Evolutionary conservation across 2,797 vertebrate species (phyloP), one percentile per base, ranked within the genome.

Genomic region (Okamejei kenojei): DNA sequence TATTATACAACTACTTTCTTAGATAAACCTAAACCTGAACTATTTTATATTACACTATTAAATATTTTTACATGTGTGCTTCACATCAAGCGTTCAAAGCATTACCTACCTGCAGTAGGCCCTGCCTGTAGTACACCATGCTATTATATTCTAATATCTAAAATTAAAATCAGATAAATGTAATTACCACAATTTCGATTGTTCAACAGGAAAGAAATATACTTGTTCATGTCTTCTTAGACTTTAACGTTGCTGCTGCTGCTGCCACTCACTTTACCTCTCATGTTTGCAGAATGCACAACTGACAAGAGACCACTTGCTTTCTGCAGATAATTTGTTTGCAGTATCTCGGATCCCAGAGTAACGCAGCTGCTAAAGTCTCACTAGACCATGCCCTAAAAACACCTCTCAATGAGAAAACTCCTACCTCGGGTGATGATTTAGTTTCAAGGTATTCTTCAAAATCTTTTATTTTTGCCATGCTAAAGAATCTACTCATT

Each of bases 121-220:
- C 19, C 5, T 32, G 17, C 13, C 5, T 19, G 21, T 7, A 68
- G 84, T 32, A 65, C 0, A 7, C 7, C 84, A 88, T 21, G n/a
- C n/a, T 88, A 88, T 35, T 88, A 17, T 35, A 32, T 68, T 68
- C 63, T 63, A 88, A 65, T 9, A 63, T 68, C 15, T 35, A 88
- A 35, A 88, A 10, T 68, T 65, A 88, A 32, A 88, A 63, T 17
- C 15, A 68, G 61, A 65, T 61, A 86, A 86, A 45, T 35, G 17
- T 65, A 76, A 45, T 76, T 92, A 92, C 68, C 90, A 92, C 38
- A 73, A 74, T 76, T 92, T 13, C 58, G 71, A 63, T 68, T 19
- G 84, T n/a, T 88, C 84, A 88, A 68, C 35, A 74, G 23, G 90
- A 54, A 92, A 54, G n/a, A 92, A 76, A 92, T 74, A n/a, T 92